phyloP scores from a whole-genome alignment of 2,797 vertebrate genomes.

The Lepidocolaptes lacrymiger region DNA sequence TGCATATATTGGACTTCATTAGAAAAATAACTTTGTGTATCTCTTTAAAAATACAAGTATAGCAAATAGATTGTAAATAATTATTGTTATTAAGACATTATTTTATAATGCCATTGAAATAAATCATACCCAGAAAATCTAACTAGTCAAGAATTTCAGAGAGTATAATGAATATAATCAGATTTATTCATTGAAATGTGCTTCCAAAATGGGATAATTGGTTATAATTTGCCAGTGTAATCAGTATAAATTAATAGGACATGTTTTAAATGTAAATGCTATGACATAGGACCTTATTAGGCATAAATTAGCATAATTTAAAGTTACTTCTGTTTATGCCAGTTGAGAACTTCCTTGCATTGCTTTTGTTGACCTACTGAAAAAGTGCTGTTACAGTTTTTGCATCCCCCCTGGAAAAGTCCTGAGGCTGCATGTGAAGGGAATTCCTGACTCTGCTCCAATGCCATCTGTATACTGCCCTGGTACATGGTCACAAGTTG shows the following conservation, averaged over 20 bases:
- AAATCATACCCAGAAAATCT: background rate
- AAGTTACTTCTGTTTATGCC: background rate
- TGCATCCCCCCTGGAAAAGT: background rate
- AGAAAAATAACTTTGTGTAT: background rate
- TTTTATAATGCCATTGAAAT: background rate
- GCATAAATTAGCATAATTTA: conserved; percentile 26
- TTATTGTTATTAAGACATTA: background rate
- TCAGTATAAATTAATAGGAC: conserved; percentile 16
- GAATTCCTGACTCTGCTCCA: background rate
- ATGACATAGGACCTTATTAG: background rate
- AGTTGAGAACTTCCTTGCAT: background rate
- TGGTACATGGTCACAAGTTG: background rate
- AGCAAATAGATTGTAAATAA: background rate
- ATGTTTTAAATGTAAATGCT: conserved; percentile 22
- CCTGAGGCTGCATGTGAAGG: background rate
- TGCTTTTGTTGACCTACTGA: background rate
- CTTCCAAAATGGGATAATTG: conserved; percentile 19
- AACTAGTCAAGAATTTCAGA: background rate
- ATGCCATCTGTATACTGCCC: background rate
- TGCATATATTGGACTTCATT: background rate
- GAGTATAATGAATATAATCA: conserved; percentile 27
- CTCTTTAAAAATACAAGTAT: background rate
- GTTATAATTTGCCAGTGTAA: conserved; percentile 17
- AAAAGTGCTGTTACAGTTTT: background rate
- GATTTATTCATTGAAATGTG: background rate